Evolutionary conservation across 2,113 vertebrate species (phyloP), one percentile per base, ranked within the genome.

Genomic region (Trematomus loennbergii): DNA sequence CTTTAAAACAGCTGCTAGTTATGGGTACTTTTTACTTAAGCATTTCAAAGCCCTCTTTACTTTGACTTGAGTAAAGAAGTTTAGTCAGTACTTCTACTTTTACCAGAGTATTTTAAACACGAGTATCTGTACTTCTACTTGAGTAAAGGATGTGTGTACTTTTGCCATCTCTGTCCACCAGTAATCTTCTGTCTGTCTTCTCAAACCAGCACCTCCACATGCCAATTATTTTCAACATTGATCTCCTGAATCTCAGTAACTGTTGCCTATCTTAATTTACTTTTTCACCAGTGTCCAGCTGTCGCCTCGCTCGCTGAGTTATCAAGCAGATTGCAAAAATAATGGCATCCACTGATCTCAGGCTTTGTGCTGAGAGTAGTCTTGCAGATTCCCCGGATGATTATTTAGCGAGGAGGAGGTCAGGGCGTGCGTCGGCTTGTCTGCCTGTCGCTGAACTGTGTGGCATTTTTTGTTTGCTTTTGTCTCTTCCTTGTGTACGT

Each of bases 401-500:
- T 88, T 78, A 61, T 87, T 85, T 45, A 67, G 64, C 25, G 10
- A 36, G 71, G 77, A 80, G 70, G 89, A 72, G 83, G 86, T 90
- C 77, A 81, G 66, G 85, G 58, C 88, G 72, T 82, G 90, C 22
- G 69, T 72, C 71, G 61, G 85, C 86, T 60, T 84, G 87, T 79
- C 89, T 55, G 81, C 77, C 59, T 72, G 1, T 75, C 20, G 10
- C 78, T 84, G 57, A 89, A 85, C 68, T 57, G 79, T 79, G 79
- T 79, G 77, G 64, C 79, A 20, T 83, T 83, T 88, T 90, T 57
- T 74, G 49, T 88, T 87, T 88, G 84, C 78, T 69, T 87, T 87
- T 48, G 52, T 86, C 70, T 88, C 72, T 72, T 68, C 80, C 84
- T 74, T 61, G 75, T 84, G 77, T 75, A 65, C 72, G 67, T 66